Evolutionary conservation across 1,140 invertebrate species (phyloP), one percentile per base, ranked within the genome.

Genomic region (Mylabris phalerata): DNA sequence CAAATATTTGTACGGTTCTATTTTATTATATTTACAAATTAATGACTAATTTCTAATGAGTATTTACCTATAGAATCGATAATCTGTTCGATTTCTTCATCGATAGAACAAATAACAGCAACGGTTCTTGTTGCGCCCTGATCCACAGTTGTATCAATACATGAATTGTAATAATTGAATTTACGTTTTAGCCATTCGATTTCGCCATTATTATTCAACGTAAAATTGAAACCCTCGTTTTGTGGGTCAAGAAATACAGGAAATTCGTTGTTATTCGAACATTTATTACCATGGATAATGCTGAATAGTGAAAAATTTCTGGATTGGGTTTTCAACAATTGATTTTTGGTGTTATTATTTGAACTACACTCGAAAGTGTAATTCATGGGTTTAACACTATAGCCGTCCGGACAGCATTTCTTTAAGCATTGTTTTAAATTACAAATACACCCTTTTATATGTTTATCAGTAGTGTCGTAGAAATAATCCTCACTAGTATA

Each of bases 351-450:
- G 11, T 26, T 3, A 6, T 27, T 26, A 54, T 32, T 32, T 32
- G 3, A 3, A 32, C 4, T 32, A 32, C 42, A 50, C 9, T 48
- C 38, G 11, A 5, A 11, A 19, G 32, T 2, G 25, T 9, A 38
- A 13, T 54, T 54, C 9, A 11, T 4, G 5, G 46, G 46, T 13
- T 41, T 43, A 2, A 43, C 9, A 26, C 24, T 19, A 9, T 54
- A 26, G 11, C 27, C 24, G 6, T 46, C 43, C 2, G 42, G 13
- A 39, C 51, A 54, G 45, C 51, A 54, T 13, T 54, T 54, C 45
- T 42, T 45, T 27, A 54, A 45, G 46, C 51, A 54, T 5, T 54
- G 44, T 9, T 54, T 54, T 3, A 32, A 11, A 39, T 54, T 11
- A 45, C 51, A 54, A 9, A 32, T 32, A 32, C 32, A 32, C 45